A percentile compares a stretch with the other conserved stretches of the same genome.
Evolutionary conservation across 2,113 vertebrate genomes (phyloP).

Genomic region (Pseudorectes ferrugineus): DNA sequence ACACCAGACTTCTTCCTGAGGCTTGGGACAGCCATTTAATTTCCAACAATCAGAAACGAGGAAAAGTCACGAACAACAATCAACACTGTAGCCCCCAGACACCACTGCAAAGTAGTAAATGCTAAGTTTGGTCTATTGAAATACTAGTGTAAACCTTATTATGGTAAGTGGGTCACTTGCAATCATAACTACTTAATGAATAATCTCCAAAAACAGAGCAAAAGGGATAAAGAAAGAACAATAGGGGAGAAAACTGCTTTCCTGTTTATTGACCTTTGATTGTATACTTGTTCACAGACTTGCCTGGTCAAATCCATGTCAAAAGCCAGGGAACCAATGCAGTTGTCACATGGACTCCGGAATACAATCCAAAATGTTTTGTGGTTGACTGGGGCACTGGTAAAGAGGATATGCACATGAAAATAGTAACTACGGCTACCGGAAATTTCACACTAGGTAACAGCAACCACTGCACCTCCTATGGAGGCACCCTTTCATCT

Average conservation of each 20-base stretch:
- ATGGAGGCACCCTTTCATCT: neutral
- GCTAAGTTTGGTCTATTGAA: neutral
- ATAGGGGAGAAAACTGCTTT: neutral
- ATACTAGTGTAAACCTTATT: neutral
- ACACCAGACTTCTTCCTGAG: neutral
- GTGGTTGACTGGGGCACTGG: conserved; percentile 58
- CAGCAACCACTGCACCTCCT: neutral
- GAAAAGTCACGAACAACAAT: neutral
- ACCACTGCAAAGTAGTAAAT: neutral
- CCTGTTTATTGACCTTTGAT: neutral
- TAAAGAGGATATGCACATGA: conserved; percentile 33
- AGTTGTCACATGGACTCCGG: conserved; percentile 49
- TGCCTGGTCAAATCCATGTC: conserved; percentile 38
- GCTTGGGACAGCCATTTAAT: neutral
- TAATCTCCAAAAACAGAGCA: neutral
- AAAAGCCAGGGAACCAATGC: neutral
- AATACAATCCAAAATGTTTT: conserved; percentile 43
- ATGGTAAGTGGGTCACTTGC: neutral
- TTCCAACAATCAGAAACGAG: neutral
- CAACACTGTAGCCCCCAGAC: neutral
- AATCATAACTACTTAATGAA: neutral
- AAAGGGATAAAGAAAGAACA: neutral
- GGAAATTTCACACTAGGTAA: conserved; percentile 39
- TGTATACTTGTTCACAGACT: neutral
- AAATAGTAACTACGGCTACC: neutral